These are phyloP conservation scores for Drosophila cyrtoloma DNA, from an alignment of 2,888 invertebrate genomes.

Conservation along the genomic window DNA sequence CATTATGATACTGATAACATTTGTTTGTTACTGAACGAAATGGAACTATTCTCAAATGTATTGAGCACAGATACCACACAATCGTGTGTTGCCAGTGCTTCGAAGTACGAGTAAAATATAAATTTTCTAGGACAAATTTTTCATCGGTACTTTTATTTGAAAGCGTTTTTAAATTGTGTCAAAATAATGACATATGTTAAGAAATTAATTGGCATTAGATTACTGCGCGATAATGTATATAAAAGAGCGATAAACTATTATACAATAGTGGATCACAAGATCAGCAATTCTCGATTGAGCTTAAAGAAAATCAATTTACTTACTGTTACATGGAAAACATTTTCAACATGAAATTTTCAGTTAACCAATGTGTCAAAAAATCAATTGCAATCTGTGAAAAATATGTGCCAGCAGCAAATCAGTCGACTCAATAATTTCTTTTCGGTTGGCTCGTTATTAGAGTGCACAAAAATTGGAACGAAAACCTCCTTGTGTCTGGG, in stretches of 20 bases:
- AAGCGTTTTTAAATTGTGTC: background rate
- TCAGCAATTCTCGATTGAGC: background rate
- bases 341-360: slow-evolving; percentile 18
- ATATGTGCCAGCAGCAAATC: slow-evolving; percentile 43
- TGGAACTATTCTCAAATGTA: too few species aligned
- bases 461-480: background rate
- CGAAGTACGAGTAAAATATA: too few species aligned
- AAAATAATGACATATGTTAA: background rate
- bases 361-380: slow-evolving; percentile 35
- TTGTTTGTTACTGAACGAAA: background rate
- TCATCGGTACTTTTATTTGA: background rate
- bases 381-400: slow-evolving; percentile 23
- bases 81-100: too few species aligned
- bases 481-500: background rate
- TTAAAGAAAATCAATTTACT: background rate
- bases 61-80: too few species aligned
- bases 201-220: too few species aligned
- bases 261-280: background rate
- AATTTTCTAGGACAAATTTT: background rate
- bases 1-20: background rate
- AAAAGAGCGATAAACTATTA: background rate
- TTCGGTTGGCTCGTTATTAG: slow-evolving; percentile 18
- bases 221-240: too few species aligned
- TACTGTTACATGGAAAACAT: slow-evolving; percentile 8
- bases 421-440: slow-evolving; percentile 36